Base-by-base conservation (phyloP, 2,888 invertebrate genomes). In the Cerastoderma edule region DNA sequence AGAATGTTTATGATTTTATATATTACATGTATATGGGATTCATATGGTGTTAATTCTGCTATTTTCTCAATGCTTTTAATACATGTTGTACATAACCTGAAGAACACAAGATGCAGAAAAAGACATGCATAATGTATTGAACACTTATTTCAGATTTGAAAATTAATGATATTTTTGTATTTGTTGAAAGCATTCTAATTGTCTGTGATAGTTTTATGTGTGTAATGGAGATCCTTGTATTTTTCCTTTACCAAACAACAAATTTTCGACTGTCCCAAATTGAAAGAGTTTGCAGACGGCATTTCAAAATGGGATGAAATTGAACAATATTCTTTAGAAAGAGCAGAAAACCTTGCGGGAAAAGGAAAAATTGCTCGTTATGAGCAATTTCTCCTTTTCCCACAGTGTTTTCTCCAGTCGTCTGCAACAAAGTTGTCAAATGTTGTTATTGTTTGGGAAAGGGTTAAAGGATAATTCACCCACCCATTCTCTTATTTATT, bases 331-430 rank as follows among this genome's bases (percentile, higher is more conserved):
- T 16, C 16, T 39, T 39, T 39, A 39, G 8, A 39, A 8, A 8
- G 16, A 16, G 5, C n/a, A n/a, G 50, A 50, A 50, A 50, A 50
- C 50, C 13, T 50, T 50, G 50, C 22, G 50, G 50, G 10, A 50
- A 50, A 50, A 13, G 50, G n/a, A 50, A 22, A 50, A 50, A 50
- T 13, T 50, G 50, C 50, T 50, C 10, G 8, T 50, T 13, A 50
- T n/a, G 10, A 50, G 50, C 50, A 50, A 13, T n/a, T 50, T 50
- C n/a, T 50, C 50, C 8, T 50, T 50, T 50, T 50, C 50, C n/a
- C 8, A 50, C 50, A 50, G n/a, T 50, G 50, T n/a, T 50, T 50
- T 50, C 5, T 50, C 24, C 50, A 50, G 1, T 50, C 22, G 2
- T 13, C 22, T 50, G 22, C 16, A 10, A 24, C 50, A 4, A 22